phyloP scores from a whole-genome alignment of 2,113 vertebrate species.

The Melozone crissalis region DNA sequence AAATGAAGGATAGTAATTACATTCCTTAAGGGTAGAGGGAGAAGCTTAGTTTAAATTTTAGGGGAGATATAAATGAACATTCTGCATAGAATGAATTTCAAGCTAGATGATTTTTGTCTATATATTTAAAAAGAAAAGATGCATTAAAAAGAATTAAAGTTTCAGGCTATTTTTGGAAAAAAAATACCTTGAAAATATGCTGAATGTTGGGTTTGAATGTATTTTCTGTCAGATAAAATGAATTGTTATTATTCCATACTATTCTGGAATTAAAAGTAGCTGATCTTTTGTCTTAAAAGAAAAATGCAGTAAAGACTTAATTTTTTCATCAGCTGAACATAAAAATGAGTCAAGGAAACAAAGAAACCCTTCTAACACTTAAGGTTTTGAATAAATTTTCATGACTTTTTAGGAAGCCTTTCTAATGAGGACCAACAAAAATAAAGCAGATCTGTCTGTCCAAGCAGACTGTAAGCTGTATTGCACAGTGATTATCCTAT shows the following conservation, averaged over 20 bases:
- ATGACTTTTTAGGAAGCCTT: background rate
- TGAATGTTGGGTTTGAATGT: background rate
- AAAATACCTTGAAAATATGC: background rate
- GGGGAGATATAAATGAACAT: background rate
- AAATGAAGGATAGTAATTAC: conserved; percentile 47
- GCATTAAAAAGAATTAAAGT: background rate
- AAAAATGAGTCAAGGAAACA: background rate
- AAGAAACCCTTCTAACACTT: background rate
- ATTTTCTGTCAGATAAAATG: background rate
- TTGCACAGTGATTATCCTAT: background rate
- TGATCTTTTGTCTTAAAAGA: background rate
- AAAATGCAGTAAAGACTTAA: background rate
- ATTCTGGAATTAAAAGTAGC: background rate
- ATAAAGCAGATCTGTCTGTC: background rate
- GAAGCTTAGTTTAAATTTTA: conserved; percentile 30
- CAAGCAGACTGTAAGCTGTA: background rate
- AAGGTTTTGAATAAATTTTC: background rate
- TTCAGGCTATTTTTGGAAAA: background rate
- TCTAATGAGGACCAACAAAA: background rate
- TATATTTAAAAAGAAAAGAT: background rate
- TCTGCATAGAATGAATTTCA: background rate
- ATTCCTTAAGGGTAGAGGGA: conserved; percentile 32
- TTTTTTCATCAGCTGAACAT: background rate
- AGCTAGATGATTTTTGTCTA: background rate
- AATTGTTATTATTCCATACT: background rate